Conservation (phyloP, 2,113 vertebrate genomes). For the Craseonycteris thonglongyai region DNA sequence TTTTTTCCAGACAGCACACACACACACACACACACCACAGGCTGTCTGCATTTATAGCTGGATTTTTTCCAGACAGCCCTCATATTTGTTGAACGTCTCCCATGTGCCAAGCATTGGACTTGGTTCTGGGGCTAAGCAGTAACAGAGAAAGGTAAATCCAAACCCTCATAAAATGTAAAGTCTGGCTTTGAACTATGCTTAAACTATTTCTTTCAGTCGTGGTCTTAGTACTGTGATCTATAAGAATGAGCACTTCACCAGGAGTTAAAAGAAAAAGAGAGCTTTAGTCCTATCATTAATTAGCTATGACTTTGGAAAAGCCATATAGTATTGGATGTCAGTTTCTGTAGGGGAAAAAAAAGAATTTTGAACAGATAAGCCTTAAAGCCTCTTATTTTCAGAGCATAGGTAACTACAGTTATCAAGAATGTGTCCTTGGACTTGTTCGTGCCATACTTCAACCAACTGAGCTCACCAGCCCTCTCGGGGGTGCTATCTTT, state of each 20-base stretch:
- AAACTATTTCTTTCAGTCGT: background rate
- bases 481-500: background rate
- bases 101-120: background rate
- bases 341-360: background rate
- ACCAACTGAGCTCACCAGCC: background rate
- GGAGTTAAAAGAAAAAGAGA: background rate
- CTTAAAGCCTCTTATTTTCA: background rate
- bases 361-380: background rate
- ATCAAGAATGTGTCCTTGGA: background rate
- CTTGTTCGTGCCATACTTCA: background rate
- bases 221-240: background rate
- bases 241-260: background rate
- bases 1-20: too few species aligned
- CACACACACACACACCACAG: too few species aligned
- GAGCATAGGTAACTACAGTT: background rate
- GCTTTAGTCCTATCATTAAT: background rate
- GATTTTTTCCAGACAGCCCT: too few species aligned
- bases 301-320: slow-evolving; percentile 3
- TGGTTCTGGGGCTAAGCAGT: background rate
- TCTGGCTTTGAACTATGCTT: background rate
- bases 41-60: too few species aligned
- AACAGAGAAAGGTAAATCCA: background rate
- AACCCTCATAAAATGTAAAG: background rate
- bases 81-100: background rate
- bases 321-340: background rate